Base-by-base conservation (phyloP, 2,797 vertebrate species). In the Crax fasciolata region DNA sequence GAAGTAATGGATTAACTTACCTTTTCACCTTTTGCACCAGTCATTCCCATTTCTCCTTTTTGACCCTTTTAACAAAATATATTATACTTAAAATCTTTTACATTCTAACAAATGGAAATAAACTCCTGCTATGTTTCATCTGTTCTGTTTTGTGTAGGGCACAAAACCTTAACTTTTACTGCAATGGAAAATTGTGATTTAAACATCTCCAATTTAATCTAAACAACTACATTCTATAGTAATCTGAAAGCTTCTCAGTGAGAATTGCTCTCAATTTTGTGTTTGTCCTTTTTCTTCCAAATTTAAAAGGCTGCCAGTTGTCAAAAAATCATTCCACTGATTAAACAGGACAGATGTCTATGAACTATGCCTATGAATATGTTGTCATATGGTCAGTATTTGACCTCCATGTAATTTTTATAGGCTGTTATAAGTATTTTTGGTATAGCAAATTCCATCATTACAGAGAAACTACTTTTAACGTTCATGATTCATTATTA, bases 1-100 rank as follows among this genome's bases (percentile, higher is more conserved):
- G 21, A 77, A 79, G 6, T 28, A 75, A 81, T 15, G 49, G 58
- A 91, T 73, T 61, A 44, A 76, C 48, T 85, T 97, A 99, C 98
- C 98, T 99, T 98, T 96, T 99, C 98, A 97, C 99, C 98, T 97
- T 99, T 99, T 85, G 87, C 85, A 30, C 98, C 98, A 2, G 87
- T 18, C 57, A 91, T 93, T 94, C 98, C 98, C 38, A 96, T 76
- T 27, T 97, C 97, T 96, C 98, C 98, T 93, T 97, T 95, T 87
- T 97, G 95, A 97, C 98, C 98, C 98, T 99, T 97, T 93, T 66
- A 94, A 93, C 6, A 91, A 95, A 97, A 96, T 10, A 23, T 43
- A 74, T 57, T 38, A 30, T 32, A 88, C 71, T 93, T 88, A n/a
- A 73, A 89, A 57, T 32, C 5, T 58, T 66, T 90, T 71, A 32